Conservation (phyloP, 2,888 invertebrate genomes). For the Gastrophysa polygoni region DNA sequence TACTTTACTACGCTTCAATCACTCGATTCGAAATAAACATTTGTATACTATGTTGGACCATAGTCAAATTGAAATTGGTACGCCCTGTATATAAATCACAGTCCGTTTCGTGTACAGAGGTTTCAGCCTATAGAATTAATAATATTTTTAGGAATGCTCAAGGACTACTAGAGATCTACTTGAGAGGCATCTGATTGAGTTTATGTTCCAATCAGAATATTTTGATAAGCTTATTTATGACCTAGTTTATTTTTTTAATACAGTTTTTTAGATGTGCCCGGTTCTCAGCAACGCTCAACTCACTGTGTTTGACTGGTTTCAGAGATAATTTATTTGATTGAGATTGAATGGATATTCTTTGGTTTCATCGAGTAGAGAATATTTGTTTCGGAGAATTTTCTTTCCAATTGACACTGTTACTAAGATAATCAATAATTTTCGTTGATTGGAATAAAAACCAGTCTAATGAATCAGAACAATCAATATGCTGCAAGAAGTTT, state of each 20-base stretch:
- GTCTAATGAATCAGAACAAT: neutral
- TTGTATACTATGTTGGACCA: too few species aligned
- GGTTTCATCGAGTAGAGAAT: too few species aligned
- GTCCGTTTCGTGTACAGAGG: constrained; percentile 10
- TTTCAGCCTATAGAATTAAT: constrained; percentile 9
- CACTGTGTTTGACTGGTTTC: neutral
- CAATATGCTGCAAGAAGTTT: constrained; percentile 4
- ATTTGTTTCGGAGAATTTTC: too few species aligned
- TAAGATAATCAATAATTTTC: too few species aligned
- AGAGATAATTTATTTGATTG: neutral
- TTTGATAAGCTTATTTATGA: constrained; percentile 9
- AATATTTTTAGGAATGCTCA: constrained; percentile 6
- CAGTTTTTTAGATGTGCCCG: neutral
- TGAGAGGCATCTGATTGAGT: constrained; percentile 10
- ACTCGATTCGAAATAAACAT: too few species aligned
- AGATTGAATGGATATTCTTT: too few species aligned
- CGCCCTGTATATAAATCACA: neutral
- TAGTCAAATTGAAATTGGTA: neutral
- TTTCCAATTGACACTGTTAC: too few species aligned
- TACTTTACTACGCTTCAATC: too few species aligned
- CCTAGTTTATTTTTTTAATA: constrained; percentile 6
- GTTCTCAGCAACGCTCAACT: neutral
- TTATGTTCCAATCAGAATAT: neutral
- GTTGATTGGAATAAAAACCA: neutral
- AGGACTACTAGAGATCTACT: constrained; percentile 1